A percentile compares a stretch with the other conserved stretches of the same genome.
phyloP scores from a whole-genome alignment of 2,113 vertebrate genomes.

The Alectura lathami region DNA sequence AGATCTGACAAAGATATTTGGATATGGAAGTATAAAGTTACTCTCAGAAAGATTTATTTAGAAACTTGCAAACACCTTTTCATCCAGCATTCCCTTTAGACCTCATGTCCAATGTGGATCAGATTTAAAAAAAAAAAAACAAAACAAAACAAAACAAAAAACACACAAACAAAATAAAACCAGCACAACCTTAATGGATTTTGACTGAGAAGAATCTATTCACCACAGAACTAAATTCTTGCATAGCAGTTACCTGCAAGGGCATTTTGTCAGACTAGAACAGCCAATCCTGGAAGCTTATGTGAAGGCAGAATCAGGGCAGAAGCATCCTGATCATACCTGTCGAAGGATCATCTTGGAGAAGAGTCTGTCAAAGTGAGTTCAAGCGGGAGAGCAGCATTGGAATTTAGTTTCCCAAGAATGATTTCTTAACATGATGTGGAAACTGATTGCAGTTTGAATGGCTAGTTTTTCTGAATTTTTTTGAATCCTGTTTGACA shows the following conservation, averaged over 20 bases:
- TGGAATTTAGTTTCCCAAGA: neutral
- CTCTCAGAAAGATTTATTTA: neutral
- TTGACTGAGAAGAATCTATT: neutral
- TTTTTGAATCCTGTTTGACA: neutral
- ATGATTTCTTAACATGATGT: neutral
- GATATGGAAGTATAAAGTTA: neutral
- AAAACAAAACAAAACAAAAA: too few species aligned
- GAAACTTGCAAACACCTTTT: neutral
- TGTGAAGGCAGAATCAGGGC: neutral
- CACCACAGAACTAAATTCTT: neutral
- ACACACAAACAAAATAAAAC: neutral
- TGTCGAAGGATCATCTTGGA: neutral
- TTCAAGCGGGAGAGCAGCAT: neutral
- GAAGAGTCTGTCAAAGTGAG: neutral
- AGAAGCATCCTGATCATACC: neutral
- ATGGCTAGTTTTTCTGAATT: neutral
- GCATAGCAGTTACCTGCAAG: neutral
- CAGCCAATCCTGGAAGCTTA: fast-evolving
- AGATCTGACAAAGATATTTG: neutral
- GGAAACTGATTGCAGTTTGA: neutral
- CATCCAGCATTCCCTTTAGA: neutral
- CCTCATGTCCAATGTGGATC: too few species aligned
- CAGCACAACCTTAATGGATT: neutral
- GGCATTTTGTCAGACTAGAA: neutral
- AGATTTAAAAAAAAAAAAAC: neutral